Evolutionary conservation across 2,888 invertebrate species (phyloP).

Genomic region (Habroteleia sp.): DNA sequence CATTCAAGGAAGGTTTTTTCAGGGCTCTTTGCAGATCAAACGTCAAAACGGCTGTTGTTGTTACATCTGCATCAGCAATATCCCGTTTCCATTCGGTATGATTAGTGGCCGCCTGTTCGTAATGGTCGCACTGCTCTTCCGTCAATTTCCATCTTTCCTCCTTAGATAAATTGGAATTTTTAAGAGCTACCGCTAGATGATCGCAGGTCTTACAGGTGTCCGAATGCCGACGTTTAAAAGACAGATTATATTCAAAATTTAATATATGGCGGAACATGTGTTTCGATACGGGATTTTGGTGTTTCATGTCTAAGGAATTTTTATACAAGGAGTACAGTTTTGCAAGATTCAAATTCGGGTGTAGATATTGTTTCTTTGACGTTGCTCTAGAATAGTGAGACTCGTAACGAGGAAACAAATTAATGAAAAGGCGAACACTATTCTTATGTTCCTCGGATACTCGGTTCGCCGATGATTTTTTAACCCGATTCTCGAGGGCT

Average conservation of each 20-base stretch:
- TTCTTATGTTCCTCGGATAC: neutral
- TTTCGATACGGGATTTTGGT: constrained; percentile 24
- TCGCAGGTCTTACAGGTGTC: constrained; percentile 25
- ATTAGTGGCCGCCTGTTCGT: neutral
- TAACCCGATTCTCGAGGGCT: constrained; percentile 13
- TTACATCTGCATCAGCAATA: neutral
- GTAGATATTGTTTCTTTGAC: constrained; percentile 27
- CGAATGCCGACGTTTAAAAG: constrained; percentile 41
- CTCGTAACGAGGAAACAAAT: constrained; percentile 26
- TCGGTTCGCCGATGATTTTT: neutral
- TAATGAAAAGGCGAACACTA: constrained; percentile 22
- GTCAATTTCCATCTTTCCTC: neutral
- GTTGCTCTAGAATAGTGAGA: constrained; percentile 31
- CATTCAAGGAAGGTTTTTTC: neutral
- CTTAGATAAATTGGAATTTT: neutral
- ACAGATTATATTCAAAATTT: constrained; percentile 43
- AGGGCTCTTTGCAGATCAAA: neutral
- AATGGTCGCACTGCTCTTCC: neutral
- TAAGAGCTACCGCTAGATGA: neutral
- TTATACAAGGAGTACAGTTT: constrained; percentile 32
- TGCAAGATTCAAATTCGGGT: constrained; percentile 3
- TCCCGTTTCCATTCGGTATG: neutral
- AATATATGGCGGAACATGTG: constrained; percentile 41
- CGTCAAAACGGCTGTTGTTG: neutral
- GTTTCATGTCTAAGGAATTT: constrained; percentile 19